Evolutionary conservation across 2,113 vertebrate species (phyloP).

Genomic region (Calcarius ornatus): DNA sequence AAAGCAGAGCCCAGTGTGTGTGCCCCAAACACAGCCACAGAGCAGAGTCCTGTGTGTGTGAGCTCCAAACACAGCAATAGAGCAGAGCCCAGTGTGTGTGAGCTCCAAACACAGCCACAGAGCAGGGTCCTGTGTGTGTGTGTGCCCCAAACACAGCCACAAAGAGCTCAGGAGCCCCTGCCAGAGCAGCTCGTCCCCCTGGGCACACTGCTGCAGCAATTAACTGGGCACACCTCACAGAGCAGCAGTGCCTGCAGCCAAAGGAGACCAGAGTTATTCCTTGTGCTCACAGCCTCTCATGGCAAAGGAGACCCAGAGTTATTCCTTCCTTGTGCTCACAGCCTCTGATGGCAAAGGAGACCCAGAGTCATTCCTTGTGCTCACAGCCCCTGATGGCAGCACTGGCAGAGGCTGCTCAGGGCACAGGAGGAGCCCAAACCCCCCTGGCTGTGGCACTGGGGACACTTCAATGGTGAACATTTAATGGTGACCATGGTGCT

Average conservation of each 20-base stretch:
- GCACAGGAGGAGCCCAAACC: background rate
- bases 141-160: too few species aligned
- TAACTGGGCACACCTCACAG: background rate
- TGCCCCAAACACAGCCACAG: too few species aligned
- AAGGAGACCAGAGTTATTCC: rapidly evolving
- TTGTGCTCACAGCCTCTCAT: background rate
- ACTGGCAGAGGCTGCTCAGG: background rate
- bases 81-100: too few species aligned
- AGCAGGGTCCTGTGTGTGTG: too few species aligned
- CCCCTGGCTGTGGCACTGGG: background rate
- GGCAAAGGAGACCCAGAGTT: rapidly evolving
- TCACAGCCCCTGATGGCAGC: background rate
- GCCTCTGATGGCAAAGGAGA: rapidly evolving
- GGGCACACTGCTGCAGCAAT: too few species aligned
- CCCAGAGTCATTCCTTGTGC: background rate
- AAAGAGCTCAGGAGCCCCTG: too few species aligned
- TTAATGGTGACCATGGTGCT: rapidly evolving
- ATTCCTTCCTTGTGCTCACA: background rate
- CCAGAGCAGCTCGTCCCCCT: too few species aligned
- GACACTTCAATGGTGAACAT: rapidly evolving
- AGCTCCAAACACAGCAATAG: too few species aligned
- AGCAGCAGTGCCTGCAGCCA: rapidly evolving
- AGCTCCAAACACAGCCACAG: too few species aligned
- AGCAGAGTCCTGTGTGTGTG: too few species aligned
- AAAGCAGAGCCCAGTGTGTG: too few species aligned